These are phyloP conservation scores for Drosophila eohydei DNA, from an alignment of 2,888 invertebrate species.

Conservation along the genomic window DNA sequence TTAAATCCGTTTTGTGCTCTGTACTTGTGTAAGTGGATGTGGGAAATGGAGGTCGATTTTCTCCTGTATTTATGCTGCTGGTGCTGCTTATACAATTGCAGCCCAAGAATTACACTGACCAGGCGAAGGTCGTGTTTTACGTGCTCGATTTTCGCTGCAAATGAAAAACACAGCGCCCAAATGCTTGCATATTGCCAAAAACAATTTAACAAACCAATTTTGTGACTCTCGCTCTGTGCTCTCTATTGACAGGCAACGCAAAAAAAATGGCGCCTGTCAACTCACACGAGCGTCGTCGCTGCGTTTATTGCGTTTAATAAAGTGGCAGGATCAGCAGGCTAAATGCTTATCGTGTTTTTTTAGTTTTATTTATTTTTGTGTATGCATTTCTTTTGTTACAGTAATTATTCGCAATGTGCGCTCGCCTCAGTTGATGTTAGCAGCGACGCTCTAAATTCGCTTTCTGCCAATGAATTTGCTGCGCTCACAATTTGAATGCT, in stretches of 20 bases:
- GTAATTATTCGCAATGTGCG: conserved; percentile 36
- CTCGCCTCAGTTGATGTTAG: conserved; percentile 6
- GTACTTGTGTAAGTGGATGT: conserved; percentile 40
- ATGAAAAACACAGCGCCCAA: conserved; percentile 6
- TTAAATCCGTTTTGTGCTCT: conserved; percentile 55
- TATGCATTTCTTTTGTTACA: not conserved
- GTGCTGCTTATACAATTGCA: conserved; percentile 22
- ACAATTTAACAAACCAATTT: conserved; percentile 23
- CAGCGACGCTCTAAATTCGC: conserved; percentile 33
- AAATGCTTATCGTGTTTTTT: conserved; percentile 8
- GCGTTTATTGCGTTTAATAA: conserved; percentile 15
- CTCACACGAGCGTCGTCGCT: conserved; percentile 48
- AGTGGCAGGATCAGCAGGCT: conserved; percentile 46
- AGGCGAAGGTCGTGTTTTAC: conserved; percentile 38
- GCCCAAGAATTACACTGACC: conserved; percentile 28
- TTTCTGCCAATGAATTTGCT: conserved; percentile 27
- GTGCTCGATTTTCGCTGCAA: conserved; percentile 16
- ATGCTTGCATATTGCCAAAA: conserved; percentile 24
- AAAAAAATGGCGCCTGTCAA: conserved; percentile 68
- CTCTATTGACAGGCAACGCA: conserved; percentile 33
- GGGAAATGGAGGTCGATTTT: conserved; percentile 50
- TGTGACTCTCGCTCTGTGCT: conserved; percentile 10
- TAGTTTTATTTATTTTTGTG: not conserved
- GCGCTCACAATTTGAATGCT: conserved; percentile 47
- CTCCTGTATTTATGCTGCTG: conserved; percentile 32